Conservation (phyloP, 2,797 vertebrate species). For the Heteromormyrus szaboi region DNA sequence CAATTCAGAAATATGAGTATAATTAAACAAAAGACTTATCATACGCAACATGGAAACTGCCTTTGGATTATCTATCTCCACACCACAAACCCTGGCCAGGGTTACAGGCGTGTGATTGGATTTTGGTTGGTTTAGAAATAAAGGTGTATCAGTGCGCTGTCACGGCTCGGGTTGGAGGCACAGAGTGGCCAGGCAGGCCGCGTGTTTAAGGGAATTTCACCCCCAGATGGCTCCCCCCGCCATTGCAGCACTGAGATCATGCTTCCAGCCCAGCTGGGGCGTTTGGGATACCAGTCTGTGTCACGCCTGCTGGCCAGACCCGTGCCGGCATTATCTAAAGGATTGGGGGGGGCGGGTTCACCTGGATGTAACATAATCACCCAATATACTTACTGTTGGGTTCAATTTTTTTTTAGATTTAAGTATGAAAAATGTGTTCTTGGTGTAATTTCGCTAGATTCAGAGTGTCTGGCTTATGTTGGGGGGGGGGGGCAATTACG, state of each 20-base stretch:
- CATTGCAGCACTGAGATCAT: neutral
- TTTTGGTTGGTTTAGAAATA: neutral
- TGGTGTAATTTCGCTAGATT: neutral
- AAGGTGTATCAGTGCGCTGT: neutral
- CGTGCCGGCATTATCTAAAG: neutral
- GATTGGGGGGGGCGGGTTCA: neutral
- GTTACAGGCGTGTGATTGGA: neutral
- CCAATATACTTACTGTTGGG: neutral
- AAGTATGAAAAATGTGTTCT: neutral
- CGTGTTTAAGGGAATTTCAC: neutral
- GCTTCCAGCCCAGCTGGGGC: neutral
- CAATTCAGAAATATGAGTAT: neutral
- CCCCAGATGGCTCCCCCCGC: neutral
- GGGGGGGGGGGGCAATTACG: neutral
- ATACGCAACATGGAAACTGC: neutral
- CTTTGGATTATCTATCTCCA: neutral
- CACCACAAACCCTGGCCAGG: neutral
- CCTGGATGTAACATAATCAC: neutral
- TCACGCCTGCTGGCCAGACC: neutral
- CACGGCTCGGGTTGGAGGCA: neutral
- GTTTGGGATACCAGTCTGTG: neutral
- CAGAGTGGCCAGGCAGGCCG: neutral
- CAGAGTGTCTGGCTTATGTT: neutral
- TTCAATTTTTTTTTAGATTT: neutral
- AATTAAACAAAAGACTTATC: neutral